Evolutionary conservation across 1,140 invertebrate species (phyloP).

Genomic region (Aethina tumida): DNA sequence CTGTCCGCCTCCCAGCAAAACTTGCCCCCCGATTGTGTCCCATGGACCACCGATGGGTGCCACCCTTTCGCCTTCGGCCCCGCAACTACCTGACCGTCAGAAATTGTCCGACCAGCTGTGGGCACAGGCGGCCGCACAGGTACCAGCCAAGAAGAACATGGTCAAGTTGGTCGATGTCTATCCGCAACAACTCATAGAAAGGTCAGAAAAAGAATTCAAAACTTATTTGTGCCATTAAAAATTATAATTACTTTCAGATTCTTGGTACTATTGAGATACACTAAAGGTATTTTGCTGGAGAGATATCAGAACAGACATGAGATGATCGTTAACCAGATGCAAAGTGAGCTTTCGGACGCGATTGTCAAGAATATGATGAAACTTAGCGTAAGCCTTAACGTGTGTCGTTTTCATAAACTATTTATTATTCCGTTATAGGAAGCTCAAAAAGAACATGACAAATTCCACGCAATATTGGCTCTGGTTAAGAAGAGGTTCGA

Average conservation of each 20-base stretch:
- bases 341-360: conserved; percentile 1
- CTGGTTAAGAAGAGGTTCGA: too few species aligned
- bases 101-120: too few species aligned
- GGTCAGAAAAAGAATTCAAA: conserved; percentile 13
- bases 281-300: background rate
- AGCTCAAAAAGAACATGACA: too few species aligned
- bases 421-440: too few species aligned
- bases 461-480: too few species aligned
- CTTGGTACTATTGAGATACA: background rate
- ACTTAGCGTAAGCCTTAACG: conserved; percentile 13
- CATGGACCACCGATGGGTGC: conserved; percentile 22
- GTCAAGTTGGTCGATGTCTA: conserved; percentile 23
- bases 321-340: background rate
- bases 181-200: conserved; percentile 26
- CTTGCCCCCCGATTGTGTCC: too few species aligned
- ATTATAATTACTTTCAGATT: background rate
- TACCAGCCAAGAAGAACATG: conserved; percentile 24
- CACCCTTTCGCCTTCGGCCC: conserved; percentile 24
- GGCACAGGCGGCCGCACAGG: conserved; percentile 31
- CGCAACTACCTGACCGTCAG: too few species aligned
- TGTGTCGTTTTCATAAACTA: conserved; percentile 1
- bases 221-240: too few species aligned
- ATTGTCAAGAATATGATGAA: conserved; percentile 9
- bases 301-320: background rate
- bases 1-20: too few species aligned